Evolutionary conservation across 2,113 vertebrate genomes (phyloP), one percentile per base, ranked within the genome.

Genomic region (Tyto alba): DNA sequence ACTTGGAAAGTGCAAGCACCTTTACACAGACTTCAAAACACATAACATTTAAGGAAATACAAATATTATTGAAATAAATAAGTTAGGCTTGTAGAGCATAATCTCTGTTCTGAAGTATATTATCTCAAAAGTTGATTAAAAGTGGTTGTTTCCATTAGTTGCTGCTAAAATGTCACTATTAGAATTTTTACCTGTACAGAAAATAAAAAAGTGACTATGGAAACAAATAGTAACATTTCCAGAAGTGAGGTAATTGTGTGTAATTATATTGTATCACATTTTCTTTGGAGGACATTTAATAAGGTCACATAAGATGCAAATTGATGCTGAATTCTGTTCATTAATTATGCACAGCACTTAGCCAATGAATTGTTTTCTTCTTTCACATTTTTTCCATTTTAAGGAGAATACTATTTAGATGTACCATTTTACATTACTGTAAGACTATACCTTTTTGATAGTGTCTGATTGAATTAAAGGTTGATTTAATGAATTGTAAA

Each of bases 41-140:
- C 9, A 11, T 55, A 55, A 40, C 9, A 17, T 92, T 90, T 71
- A 53, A 76, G 13, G 13, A 7, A 89, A 59, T 67, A 67, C 26
- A 90, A 90, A 84, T 80, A 68, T n/a, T 73, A 36, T 38, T 88
- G 9, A 86, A 77, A 88, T 80, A 52, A 80, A 80, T 71, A 23
- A 83, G 40, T 45, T 6, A 6, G 7, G 12, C 53, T 74, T 84
- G 16, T 72, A 80, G 36, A 89, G 21, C 10, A 25, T 25, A 22
- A 27, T 75, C 13, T 89, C 17, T 84, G 8, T 94, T 85, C 60
- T 86, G 40, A 90, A 69, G 40, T 94, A 45, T 56, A 56, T 88
- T 83, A 80, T 86, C 53, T 88, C 50, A 62, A 77, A 95, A 90
- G 57, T 86, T 84, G 79, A 56, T 93, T 96, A 81, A 84, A 95